Conservation (phyloP, 2,113 vertebrate genomes). For the Corythaeola cristata region DNA sequence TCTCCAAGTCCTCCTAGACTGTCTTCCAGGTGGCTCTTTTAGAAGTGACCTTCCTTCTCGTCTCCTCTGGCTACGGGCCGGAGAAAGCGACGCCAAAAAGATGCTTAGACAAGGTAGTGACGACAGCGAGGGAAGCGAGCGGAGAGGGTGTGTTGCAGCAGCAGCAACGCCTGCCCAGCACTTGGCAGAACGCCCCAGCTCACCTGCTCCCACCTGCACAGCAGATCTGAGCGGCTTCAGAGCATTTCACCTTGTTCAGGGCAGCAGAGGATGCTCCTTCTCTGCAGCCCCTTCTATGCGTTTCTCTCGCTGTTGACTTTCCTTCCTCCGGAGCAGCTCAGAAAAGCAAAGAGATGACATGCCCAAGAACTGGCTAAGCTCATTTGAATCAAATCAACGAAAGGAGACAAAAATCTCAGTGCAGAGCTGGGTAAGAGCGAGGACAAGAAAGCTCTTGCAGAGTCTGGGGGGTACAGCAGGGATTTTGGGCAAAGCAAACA, state of each 20-base stretch:
- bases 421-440: background rate
- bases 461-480: background rate
- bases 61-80: background rate
- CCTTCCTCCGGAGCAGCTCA: background rate
- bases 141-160: background rate
- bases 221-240: background rate
- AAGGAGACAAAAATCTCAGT: background rate
- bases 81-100: constrained; percentile 8
- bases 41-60: background rate
- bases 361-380: background rate
- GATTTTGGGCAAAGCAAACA: background rate
- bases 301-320: background rate
- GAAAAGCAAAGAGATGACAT: background rate
- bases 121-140: background rate
- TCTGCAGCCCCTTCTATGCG: background rate
- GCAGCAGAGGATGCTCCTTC: background rate
- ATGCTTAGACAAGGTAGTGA: background rate
- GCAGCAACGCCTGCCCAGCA: background rate
- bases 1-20: background rate
- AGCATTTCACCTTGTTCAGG: background rate
- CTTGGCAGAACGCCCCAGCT: background rate
- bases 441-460: background rate
- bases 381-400: background rate
- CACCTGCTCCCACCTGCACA: background rate
- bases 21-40: background rate